Percentiles rank a stretch among this genome's conserved stretches.
These are phyloP conservation scores for Cerceris rybyensis DNA, from an alignment of 2,888 invertebrate genomes.

Conservation along the genomic window DNA sequence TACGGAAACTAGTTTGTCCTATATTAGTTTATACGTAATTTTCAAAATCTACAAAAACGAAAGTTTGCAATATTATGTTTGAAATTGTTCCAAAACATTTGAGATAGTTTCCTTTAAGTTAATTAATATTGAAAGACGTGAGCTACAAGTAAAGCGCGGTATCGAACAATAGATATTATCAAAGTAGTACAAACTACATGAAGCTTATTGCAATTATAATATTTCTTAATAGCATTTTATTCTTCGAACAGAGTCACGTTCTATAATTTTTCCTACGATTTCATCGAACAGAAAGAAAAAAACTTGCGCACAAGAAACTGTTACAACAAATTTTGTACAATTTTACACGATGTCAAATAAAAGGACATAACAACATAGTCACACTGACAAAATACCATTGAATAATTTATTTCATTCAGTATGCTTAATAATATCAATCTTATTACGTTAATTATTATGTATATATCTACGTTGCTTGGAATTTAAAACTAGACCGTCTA, in stretches of 20 bases:
- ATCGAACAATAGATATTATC: not conserved
- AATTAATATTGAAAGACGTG: not conserved
- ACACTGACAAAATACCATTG: constrained; percentile 24
- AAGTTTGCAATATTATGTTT: too few relatives aligned
- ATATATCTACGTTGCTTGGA: constrained; percentile 26
- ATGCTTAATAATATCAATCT: constrained; percentile 33
- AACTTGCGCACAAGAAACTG: too few relatives aligned
- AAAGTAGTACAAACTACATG: too few relatives aligned
- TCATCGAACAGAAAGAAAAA: too few relatives aligned
- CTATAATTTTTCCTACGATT: too few relatives aligned
- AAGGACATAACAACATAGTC: constrained; percentile 1
- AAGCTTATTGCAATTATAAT: too few relatives aligned
- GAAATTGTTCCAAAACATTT: not conserved
- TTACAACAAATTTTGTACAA: not conserved
- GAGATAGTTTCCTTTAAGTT: not conserved
- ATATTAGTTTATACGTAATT: not conserved
- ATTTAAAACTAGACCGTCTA: constrained; percentile 52
- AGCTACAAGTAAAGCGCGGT: not conserved
- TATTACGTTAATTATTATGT: constrained; percentile 35
- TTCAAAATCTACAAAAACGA: too few relatives aligned
- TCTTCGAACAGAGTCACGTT: too few relatives aligned
- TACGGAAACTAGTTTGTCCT: constrained; percentile 81
- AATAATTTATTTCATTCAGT: constrained; percentile 43
- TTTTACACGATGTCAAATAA: not conserved
- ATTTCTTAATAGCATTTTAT: too few relatives aligned